These are phyloP conservation scores for Cataglyphis albicans DNA, from an alignment of 2,888 invertebrate genomes.

Conservation along the genomic window DNA sequence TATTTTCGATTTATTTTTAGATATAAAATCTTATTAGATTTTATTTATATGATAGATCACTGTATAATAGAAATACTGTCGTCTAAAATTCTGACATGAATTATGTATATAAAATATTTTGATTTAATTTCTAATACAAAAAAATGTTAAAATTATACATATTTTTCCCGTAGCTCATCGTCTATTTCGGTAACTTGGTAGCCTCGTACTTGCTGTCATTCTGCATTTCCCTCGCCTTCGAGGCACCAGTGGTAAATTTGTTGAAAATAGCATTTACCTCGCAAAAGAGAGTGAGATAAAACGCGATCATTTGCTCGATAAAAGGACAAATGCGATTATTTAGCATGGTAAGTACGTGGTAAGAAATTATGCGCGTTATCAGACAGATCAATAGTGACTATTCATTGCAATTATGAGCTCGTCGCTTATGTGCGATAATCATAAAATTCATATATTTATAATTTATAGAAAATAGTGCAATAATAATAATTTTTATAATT, in stretches of 20 bases:
- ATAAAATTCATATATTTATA: neutral
- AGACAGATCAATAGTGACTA: constrained; percentile 11
- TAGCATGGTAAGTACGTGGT: constrained; percentile 25
- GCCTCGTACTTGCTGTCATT: constrained; percentile 92
- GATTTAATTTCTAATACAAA: neutral
- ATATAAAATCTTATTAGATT: neutral
- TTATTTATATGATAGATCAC: neutral
- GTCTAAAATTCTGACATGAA: neutral
- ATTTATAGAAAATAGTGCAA: neutral
- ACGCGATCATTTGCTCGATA: constrained; percentile 32
- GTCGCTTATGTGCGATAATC: neutral
- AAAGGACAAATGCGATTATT: constrained; percentile 37
- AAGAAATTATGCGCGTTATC: constrained; percentile 18
- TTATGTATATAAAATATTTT: constrained; percentile 17
- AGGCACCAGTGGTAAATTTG: constrained; percentile 93
- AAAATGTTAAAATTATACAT: neutral
- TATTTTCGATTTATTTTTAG: neutral
- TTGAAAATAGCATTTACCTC: constrained; percentile 89
- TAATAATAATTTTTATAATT: constrained; percentile 1
- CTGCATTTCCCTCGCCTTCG: constrained; percentile 92
- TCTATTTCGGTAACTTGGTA: constrained; percentile 92
- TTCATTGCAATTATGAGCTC: constrained; percentile 3
- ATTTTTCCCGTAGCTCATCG: constrained; percentile 85
- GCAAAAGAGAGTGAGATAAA: constrained; percentile 85
- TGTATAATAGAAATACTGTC: neutral